Evolutionary conservation across 2,888 invertebrate species (phyloP).

Genomic region (Troides aeacus): DNA sequence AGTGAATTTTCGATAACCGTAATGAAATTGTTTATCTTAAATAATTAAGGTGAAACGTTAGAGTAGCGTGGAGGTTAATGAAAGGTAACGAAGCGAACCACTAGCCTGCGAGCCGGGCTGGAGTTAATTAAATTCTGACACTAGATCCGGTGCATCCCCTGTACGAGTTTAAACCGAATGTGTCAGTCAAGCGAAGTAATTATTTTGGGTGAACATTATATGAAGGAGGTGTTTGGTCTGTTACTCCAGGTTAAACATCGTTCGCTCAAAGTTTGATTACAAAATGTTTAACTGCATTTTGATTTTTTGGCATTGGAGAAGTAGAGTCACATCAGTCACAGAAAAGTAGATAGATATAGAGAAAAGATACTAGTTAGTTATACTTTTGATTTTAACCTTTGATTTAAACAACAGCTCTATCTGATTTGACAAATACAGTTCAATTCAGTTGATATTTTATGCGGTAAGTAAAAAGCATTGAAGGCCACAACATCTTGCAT

Average conservation of each 20-base stretch:
- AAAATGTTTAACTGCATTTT: not conserved
- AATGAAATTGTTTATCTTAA: slow-evolving; percentile 15
- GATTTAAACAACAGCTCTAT: no score
- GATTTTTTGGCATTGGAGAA: not conserved
- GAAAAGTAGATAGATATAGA: no score
- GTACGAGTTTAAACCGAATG: slow-evolving; percentile 18
- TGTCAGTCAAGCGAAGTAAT: slow-evolving; percentile 27
- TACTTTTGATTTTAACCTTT: no score
- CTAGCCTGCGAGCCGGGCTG: slow-evolving; percentile 35
- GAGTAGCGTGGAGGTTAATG: slow-evolving; percentile 45
- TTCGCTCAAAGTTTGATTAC: not conserved
- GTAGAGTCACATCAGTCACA: not conserved
- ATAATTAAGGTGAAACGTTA: slow-evolving; percentile 34
- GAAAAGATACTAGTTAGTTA: no score
- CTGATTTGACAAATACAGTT: no score
- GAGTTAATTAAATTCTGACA: slow-evolving; percentile 64
- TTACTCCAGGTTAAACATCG: not conserved
- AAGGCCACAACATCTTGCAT: no score
- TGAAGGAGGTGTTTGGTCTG: slow-evolving; percentile 2
- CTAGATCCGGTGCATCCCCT: slow-evolving; percentile 39
- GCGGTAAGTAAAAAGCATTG: no score
- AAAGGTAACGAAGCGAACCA: slow-evolving; percentile 46
- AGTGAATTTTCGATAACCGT: not conserved
- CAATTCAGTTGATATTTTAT: no score
- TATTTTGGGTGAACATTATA: slow-evolving; percentile 18